These are phyloP conservation scores for Leptopilina drosophilae DNA, from an alignment of 2,888 invertebrate species.

Conservation along the genomic window DNA sequence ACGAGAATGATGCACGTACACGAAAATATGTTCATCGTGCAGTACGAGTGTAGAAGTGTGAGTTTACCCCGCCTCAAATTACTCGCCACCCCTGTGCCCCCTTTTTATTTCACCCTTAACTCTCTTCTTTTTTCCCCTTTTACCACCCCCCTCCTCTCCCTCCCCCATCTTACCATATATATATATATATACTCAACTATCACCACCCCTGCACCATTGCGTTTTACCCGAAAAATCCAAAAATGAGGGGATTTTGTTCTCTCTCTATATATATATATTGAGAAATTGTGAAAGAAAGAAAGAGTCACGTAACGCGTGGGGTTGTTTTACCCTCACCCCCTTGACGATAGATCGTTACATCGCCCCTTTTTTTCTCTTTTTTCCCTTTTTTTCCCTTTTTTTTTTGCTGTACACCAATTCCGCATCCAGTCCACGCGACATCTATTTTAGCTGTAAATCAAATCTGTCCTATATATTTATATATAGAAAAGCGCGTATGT, in stretches of 20 bases:
- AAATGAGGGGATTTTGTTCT: constrained; percentile 70
- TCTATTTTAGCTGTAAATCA: constrained; percentile 18
- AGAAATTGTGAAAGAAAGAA: constrained; percentile 36
- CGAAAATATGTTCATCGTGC: background rate
- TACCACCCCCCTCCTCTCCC: constrained; percentile 44
- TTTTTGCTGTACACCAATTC: constrained; percentile 2
- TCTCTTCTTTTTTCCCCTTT: constrained; percentile 42
- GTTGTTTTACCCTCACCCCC: constrained; percentile 52
- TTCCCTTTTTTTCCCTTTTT: background rate
- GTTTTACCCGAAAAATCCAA: constrained; percentile 70
- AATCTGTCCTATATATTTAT: background rate
- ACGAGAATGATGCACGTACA: background rate
- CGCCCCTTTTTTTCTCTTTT: constrained; percentile 9
- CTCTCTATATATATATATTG: constrained; percentile 32
- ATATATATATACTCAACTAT: too few species aligned
- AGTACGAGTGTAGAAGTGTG: constrained; percentile 13
- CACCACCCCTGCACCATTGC: background rate
- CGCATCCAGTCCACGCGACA: constrained; percentile 8
- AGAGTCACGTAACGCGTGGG: constrained; percentile 50
- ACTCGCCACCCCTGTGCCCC: constrained; percentile 61
- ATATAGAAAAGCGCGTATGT: too few species aligned
- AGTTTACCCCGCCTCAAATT: constrained; percentile 67
- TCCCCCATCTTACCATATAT: too few species aligned
- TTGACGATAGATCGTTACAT: constrained; percentile 23
- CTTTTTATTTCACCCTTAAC: constrained; percentile 50